Evolutionary conservation across 2,888 invertebrate species (phyloP).

Genomic region (Xanthorhoe spadicearia): DNA sequence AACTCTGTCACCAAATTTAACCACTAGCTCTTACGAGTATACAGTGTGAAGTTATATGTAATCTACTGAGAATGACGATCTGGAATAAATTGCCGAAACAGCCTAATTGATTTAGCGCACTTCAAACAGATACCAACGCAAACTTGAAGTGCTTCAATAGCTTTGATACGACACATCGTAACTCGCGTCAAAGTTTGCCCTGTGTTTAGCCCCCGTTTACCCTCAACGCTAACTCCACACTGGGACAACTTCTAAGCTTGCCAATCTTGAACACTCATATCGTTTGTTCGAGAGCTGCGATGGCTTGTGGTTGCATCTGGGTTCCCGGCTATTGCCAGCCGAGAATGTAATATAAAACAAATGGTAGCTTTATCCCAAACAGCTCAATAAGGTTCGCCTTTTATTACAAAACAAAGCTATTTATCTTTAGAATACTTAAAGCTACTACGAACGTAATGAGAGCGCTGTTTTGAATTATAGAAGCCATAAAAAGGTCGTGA

Average conservation of each 20-base stretch:
- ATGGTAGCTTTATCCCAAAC: background rate
- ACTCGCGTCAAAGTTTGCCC: conserved; percentile 38
- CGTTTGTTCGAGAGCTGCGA: conserved; percentile 22
- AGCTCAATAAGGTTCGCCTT: background rate
- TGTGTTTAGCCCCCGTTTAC: conserved; percentile 37
- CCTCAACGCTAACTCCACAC: conserved; percentile 24
- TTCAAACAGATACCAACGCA: conserved; percentile 26
- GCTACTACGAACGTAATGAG: conserved; percentile 1
- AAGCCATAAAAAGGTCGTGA: background rate
- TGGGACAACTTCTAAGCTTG: conserved; percentile 31
- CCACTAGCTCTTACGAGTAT: no score
- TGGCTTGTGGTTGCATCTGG: conserved; percentile 21
- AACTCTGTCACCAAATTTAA: no score
- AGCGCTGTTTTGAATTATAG: conserved; percentile 1
- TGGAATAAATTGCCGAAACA: conserved; percentile 24
- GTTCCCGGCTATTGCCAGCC: conserved; percentile 7
- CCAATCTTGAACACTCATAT: conserved; percentile 36
- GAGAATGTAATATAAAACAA: background rate
- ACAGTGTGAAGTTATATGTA: background rate
- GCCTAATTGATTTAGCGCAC: conserved; percentile 29
- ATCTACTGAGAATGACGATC: conserved; percentile 4
- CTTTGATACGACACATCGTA: conserved; percentile 43
- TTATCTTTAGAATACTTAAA: background rate
- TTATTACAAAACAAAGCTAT: background rate
- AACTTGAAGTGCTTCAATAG: conserved; percentile 40